phyloP scores from a whole-genome alignment of 1,140 invertebrate genomes.

The Papilio polytes region DNA sequence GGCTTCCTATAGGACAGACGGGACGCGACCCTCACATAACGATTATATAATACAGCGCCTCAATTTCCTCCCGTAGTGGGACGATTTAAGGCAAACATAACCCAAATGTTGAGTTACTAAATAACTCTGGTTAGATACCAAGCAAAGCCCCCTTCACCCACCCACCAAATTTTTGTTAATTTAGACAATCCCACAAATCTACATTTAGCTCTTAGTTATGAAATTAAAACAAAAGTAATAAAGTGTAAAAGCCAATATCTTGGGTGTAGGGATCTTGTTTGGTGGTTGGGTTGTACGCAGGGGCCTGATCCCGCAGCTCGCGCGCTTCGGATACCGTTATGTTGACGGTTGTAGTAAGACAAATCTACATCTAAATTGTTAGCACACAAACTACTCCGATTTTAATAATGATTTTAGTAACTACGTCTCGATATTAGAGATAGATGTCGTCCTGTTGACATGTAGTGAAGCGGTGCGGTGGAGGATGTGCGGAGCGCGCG shows the following conservation, averaged over 20 bases:
- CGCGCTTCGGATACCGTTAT: conserved; percentile 62
- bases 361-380: conserved; percentile 52
- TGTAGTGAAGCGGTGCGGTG: conserved; percentile 52
- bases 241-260: conserved; percentile 55
- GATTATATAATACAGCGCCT: conserved; percentile 43
- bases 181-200: conserved; percentile 53
- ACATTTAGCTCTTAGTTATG: not conserved
- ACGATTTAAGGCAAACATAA: not conserved
- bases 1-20: conserved; percentile 74
- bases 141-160: conserved; percentile 85
- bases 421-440: conserved; percentile 43
- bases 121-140: conserved; percentile 74
- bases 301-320: conserved; percentile 76
- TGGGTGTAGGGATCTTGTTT: conserved; percentile 84
- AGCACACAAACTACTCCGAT: conserved; percentile 58
- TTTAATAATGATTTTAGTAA: conserved; percentile 43
- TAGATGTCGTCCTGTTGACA: conserved; percentile 59
- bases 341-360: conserved; percentile 47
- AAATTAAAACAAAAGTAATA: not conserved
- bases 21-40: conserved; percentile 65
- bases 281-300: conserved; percentile 81
- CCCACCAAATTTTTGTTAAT: conserved; percentile 80
- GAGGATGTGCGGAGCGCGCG: conserved; percentile 62
- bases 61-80: conserved; percentile 2
- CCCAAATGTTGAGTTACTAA: conserved; percentile 43